Conservation (phyloP, 2,797 vertebrate species). For the Astyanax mexicanus region DNA sequence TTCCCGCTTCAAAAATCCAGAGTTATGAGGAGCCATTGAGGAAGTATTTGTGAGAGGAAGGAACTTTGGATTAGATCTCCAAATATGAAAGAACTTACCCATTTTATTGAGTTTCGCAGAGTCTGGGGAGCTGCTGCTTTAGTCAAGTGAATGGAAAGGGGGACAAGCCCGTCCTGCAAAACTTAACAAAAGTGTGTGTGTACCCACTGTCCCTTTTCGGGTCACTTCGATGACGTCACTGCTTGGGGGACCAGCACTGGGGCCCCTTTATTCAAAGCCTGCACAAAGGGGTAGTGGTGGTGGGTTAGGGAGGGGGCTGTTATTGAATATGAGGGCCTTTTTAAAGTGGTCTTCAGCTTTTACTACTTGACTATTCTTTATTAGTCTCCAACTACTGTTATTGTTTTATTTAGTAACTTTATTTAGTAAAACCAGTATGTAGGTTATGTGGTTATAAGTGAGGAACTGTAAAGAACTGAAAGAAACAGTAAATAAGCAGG, state of each 20-base stretch:
- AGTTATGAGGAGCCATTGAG: slow-evolving; percentile 3
- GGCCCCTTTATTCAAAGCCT: slow-evolving; percentile 30
- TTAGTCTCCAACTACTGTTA: not conserved
- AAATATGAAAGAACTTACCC: slow-evolving; percentile 57
- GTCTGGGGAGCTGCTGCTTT: slow-evolving; percentile 28
- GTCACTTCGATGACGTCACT: slow-evolving; percentile 50
- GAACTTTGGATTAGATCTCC: slow-evolving; percentile 4
- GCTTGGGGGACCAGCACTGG: slow-evolving; percentile 38
- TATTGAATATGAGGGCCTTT: slow-evolving; percentile 20
- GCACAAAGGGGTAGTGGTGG: slow-evolving; percentile 17
- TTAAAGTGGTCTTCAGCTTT: slow-evolving; percentile 26
- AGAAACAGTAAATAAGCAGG: no score
- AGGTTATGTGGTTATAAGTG: no score
- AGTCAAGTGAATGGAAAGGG: slow-evolving; percentile 23
- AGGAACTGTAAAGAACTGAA: no score
- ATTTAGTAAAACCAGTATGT: no score
- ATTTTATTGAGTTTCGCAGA: slow-evolving; percentile 50
- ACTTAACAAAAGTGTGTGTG: slow-evolving; percentile 46
- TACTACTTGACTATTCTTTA: not conserved
- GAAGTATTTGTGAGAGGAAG: slow-evolving; percentile 16
- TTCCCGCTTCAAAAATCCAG: slow-evolving; percentile 17
- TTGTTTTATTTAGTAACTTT: no score
- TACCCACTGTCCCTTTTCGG: slow-evolving; percentile 41
- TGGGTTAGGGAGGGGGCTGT: not conserved
- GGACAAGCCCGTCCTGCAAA: slow-evolving; percentile 35